phyloP scores from a whole-genome alignment of 2,797 vertebrate species.

The Siniperca scherzeri region DNA sequence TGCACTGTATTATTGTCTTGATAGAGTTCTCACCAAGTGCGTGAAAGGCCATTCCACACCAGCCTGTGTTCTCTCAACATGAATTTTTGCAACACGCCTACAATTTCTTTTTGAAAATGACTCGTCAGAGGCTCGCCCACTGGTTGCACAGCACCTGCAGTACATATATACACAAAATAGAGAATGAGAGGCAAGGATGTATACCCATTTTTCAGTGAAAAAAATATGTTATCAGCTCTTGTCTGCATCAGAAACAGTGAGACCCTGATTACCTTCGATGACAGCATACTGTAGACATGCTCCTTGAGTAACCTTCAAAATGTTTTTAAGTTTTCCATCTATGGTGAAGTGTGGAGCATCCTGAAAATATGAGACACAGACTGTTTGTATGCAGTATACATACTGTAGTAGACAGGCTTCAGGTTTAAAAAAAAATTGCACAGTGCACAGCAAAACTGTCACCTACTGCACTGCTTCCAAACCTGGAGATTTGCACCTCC shows the following conservation, averaged over 20 bases:
- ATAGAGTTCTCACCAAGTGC: slow-evolving; percentile 86
- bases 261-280: slow-evolving; percentile 87
- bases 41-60: slow-evolving; percentile 89
- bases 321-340: slow-evolving; percentile 80
- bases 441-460: not conserved
- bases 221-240: not conserved
- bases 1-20: not conserved
- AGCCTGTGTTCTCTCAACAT: slow-evolving; percentile 89
- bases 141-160: slow-evolving; percentile 87
- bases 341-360: slow-evolving; percentile 87
- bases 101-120: slow-evolving; percentile 85
- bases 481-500: not conserved
- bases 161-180: slow-evolving; percentile 13
- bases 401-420: not conserved
- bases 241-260: slow-evolving; percentile 8
- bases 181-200: not conserved
- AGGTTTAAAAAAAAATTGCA: not conserved
- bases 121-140: slow-evolving; percentile 84
- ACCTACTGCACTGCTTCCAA: not conserved
- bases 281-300: slow-evolving; percentile 88
- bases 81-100: slow-evolving; percentile 90
- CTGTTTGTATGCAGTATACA: not conserved
- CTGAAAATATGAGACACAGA: slow-evolving; percentile 70
- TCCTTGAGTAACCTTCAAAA: slow-evolving; percentile 85
- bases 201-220: not conserved